Conservation (phyloP, 1,140 invertebrate genomes). For the Phocides pigmalion region DNA sequence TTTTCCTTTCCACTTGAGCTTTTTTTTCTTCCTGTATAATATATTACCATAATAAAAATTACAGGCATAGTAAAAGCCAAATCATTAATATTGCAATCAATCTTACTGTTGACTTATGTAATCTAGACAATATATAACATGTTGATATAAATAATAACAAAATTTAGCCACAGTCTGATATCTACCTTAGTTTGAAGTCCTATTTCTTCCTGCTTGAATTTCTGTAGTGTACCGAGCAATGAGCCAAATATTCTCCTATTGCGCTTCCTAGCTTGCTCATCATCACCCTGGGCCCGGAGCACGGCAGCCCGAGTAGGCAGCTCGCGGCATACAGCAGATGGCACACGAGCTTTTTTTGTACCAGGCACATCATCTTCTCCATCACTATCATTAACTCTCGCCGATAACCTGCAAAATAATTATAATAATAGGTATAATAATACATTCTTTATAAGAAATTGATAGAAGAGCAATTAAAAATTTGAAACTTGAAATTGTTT, state of each 20-base stretch:
- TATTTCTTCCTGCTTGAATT: conserved; percentile 97
- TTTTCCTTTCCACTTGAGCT: conserved; percentile 95
- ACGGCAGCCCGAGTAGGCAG: conserved; percentile 78
- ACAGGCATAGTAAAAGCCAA: too few species aligned
- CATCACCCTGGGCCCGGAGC: conserved; percentile 91
- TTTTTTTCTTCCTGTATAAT: conserved; percentile 80
- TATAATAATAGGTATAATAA: background rate
- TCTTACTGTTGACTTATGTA: too few species aligned
- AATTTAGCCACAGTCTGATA: background rate
- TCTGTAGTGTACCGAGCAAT: conserved; percentile 95
- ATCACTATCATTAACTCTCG: conserved; percentile 70
- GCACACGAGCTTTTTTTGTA: conserved; percentile 63
- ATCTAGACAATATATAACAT: too few species aligned
- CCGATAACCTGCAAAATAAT: conserved; percentile 64
- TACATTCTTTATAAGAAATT: too few species aligned
- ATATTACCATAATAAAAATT: too few species aligned
- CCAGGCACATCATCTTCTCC: conserved; percentile 70
- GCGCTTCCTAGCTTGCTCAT: conserved; percentile 92
- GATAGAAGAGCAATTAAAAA: too few species aligned
- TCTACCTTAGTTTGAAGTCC: conserved; percentile 90
- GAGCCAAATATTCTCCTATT: conserved; percentile 98
- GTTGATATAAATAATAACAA: too few species aligned
- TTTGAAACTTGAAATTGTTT: too few species aligned
- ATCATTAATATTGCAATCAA: too few species aligned
- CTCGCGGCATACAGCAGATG: conserved; percentile 73